Percentiles rank a stretch among this genome's conserved stretches.
phyloP scores from a whole-genome alignment of 2,113 vertebrate genomes.

The Xiphias gladius region DNA sequence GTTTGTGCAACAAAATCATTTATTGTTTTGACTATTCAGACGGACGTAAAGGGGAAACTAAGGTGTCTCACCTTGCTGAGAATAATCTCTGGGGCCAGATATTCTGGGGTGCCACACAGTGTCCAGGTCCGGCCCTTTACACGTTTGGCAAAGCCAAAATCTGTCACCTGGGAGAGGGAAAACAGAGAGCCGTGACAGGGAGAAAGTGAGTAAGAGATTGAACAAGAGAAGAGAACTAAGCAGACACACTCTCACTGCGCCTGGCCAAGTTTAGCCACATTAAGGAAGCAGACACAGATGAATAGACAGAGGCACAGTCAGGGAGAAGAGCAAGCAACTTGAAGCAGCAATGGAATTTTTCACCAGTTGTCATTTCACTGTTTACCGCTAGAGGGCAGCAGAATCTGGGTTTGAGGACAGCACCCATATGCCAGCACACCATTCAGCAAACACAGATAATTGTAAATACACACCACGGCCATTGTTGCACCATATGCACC shows the following conservation, averaged over 20 bases:
- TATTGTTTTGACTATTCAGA: too few species aligned
- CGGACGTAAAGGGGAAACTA: neutral
- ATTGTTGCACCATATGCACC: neutral
- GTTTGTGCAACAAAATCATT: neutral
- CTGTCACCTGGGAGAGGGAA: slow-evolving; percentile 87
- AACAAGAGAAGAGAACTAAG: neutral
- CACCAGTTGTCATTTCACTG: neutral
- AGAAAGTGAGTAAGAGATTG: neutral
- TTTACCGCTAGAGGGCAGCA: slow-evolving; percentile 48
- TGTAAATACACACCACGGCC: neutral
- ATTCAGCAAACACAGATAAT: neutral
- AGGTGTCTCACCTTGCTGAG: slow-evolving; percentile 88
- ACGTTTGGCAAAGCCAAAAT: slow-evolving; percentile 95
- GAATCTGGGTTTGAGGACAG: neutral
- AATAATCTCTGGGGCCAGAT: slow-evolving; percentile 94
- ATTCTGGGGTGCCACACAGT: slow-evolving; percentile 94
- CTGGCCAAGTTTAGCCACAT: neutral
- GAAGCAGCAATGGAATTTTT: neutral
- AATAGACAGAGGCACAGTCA: neutral
- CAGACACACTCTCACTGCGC: neutral
- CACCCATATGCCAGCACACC: too few species aligned
- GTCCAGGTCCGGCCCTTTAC: slow-evolving; percentile 97
- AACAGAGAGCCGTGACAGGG: neutral
- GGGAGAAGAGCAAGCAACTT: neutral
- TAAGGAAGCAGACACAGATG: neutral